phyloP scores from a whole-genome alignment of 2,113 vertebrate genomes.

The Apus apus region DNA sequence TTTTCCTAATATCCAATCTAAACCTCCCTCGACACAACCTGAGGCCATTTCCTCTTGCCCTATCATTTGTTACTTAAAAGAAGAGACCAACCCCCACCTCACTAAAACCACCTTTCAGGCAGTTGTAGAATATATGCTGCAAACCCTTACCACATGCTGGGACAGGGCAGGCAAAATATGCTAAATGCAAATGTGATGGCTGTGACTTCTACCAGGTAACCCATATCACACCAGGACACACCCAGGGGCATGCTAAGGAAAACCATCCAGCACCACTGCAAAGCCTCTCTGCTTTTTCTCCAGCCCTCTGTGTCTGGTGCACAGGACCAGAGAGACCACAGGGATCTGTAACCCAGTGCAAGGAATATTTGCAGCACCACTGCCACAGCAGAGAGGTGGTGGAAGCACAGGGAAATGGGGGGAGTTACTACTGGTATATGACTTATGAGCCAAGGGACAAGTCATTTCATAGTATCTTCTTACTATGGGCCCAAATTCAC shows the following conservation, averaged over 20 bases:
- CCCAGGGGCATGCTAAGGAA: background rate
- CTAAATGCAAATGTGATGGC: background rate
- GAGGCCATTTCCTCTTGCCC: no score
- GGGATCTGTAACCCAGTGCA: background rate
- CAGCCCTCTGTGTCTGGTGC: background rate
- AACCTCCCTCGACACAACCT: no score
- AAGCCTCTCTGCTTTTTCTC: background rate
- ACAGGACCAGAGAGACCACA: background rate
- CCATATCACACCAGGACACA: background rate
- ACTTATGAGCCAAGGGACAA: background rate
- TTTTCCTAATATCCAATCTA: no score
- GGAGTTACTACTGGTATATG: background rate
- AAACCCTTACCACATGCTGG: background rate
- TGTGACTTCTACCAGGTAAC: background rate
- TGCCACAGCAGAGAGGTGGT: background rate
- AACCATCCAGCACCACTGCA: background rate
- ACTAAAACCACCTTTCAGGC: no score
- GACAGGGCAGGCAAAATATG: background rate
- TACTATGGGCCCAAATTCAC: background rate
- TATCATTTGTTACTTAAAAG: no score
- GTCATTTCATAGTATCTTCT: background rate
- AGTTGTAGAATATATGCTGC: accelerated
- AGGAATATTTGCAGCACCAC: background rate
- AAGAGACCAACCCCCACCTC: no score
- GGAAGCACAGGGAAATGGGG: background rate